Evolutionary conservation across 2,888 invertebrate genomes (phyloP), one percentile per base, ranked within the genome.

Genomic region (Tineola bisselliella): DNA sequence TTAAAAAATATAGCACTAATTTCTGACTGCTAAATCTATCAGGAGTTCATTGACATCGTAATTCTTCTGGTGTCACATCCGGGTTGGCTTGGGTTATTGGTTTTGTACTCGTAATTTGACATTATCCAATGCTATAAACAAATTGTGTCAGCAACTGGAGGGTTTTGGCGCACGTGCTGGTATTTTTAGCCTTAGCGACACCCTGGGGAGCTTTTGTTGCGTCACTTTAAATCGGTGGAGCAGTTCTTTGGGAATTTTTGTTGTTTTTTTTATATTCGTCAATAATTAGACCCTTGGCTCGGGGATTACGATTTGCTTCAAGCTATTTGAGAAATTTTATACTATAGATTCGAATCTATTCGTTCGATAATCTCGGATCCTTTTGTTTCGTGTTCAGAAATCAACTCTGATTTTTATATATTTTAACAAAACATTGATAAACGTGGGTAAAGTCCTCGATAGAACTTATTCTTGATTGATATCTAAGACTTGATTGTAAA

Each of bases 151-250:
- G 69, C 66, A 68, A 65, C 74, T 77, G 77, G 75, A 77, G 74
- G 72, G 71, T 68, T 44, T 30, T 19, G 44, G 71, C 65, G 69
- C 79, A 77, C 81, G 78, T 74, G 79, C 73, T 30, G 3, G 66
- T 84, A 83, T 81, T 80, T 80, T 75, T 81, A 79, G 77, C 72
- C 48, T 69, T 65, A 73, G 77, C 76, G 73, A 74, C 78, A 79
- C 81, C 81, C 79, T 70, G 76, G 77, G 73, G 71, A 69, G 69
- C 63, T 71, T 69, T 69, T 63, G 69, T 79, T 79, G 75, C 79
- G 78, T 81, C 79, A 82, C 68, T 64, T 60, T 61, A 58, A 56
- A 38, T 15, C 54, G 30, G n/a, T 38, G 3, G 38, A 38, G 3
- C 3, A 62, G 25, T 25, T 25, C 6, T 25, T 25, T 25, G 25